phyloP scores from a whole-genome alignment of 2,888 invertebrate genomes.

The Tribolium freemani region DNA sequence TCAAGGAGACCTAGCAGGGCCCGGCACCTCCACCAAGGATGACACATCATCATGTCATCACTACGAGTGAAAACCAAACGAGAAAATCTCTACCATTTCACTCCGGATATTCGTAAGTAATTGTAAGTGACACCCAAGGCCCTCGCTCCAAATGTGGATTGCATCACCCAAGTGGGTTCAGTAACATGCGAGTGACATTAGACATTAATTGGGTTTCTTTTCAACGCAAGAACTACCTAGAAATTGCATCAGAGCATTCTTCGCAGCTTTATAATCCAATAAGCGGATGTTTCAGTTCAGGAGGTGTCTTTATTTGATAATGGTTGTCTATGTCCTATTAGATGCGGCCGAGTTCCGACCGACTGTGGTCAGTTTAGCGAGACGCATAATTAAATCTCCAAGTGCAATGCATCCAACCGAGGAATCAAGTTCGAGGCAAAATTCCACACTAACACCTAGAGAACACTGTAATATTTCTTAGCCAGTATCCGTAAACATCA shows the following conservation, averaged over 20 bases:
- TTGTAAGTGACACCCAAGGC: slow-evolving; percentile 32
- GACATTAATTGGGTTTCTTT: slow-evolving; percentile 20
- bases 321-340: slow-evolving; percentile 29
- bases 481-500: slow-evolving; percentile 55
- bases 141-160: slow-evolving; percentile 16
- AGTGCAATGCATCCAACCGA: slow-evolving; percentile 60
- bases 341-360: slow-evolving; percentile 40
- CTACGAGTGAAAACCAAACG: neutral
- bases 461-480: slow-evolving; percentile 37
- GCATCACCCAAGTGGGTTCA: slow-evolving; percentile 13
- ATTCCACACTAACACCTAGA: slow-evolving; percentile 51
- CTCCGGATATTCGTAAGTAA: slow-evolving; percentile 6
- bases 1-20: slow-evolving; percentile 50
- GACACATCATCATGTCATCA: slow-evolving; percentile 16
- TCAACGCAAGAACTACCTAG: neutral
- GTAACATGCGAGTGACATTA: slow-evolving; percentile 18
- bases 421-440: slow-evolving; percentile 62
- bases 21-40: slow-evolving; percentile 49
- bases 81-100: neutral
- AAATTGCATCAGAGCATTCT: slow-evolving; percentile 20
- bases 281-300: slow-evolving; percentile 29
- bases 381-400: slow-evolving; percentile 57
- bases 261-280: neutral
- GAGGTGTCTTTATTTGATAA: slow-evolving; percentile 29
- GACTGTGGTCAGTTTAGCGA: slow-evolving; percentile 44